Percentiles rank a stretch among this genome's conserved stretches.
Evolutionary conservation across 2,113 vertebrate species (phyloP).

Genomic region (Diglossa brunneiventris): DNA sequence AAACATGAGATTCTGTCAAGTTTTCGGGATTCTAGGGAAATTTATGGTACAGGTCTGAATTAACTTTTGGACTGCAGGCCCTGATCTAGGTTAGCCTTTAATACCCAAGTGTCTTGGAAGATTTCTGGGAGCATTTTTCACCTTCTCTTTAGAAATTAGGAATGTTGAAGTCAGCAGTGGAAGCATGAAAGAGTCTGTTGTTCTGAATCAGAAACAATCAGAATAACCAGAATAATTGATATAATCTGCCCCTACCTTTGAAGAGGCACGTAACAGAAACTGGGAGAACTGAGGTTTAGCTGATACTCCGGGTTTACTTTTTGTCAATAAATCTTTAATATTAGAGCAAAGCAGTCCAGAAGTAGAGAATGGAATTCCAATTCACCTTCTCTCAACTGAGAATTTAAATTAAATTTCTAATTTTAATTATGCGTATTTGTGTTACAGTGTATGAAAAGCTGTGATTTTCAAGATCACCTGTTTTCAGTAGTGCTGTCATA

Average conservation of each 20-base stretch:
- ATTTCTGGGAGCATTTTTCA: background rate
- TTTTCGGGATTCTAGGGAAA: background rate
- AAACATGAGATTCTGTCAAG: background rate
- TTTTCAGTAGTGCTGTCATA: background rate
- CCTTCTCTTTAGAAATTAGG: background rate
- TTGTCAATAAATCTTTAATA: background rate
- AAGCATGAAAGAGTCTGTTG: background rate
- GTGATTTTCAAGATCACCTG: background rate
- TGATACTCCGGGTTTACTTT: accelerated
- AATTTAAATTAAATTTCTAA: background rate
- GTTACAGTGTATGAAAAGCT: background rate
- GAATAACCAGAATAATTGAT: background rate
- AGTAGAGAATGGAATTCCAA: background rate
- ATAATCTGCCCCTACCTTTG: background rate
- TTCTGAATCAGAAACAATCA: background rate
- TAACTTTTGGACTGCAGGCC: background rate
- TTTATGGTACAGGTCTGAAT: background rate
- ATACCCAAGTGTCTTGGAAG: background rate
- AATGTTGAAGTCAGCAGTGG: background rate
- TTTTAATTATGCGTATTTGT: background rate
- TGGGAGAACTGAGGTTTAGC: background rate
- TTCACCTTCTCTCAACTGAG: background rate
- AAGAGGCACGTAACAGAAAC: background rate
- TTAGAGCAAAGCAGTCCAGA: background rate
- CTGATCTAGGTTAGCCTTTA: background rate